phyloP scores from a whole-genome alignment of 2,888 invertebrate genomes.

The Theretra japonica region DNA sequence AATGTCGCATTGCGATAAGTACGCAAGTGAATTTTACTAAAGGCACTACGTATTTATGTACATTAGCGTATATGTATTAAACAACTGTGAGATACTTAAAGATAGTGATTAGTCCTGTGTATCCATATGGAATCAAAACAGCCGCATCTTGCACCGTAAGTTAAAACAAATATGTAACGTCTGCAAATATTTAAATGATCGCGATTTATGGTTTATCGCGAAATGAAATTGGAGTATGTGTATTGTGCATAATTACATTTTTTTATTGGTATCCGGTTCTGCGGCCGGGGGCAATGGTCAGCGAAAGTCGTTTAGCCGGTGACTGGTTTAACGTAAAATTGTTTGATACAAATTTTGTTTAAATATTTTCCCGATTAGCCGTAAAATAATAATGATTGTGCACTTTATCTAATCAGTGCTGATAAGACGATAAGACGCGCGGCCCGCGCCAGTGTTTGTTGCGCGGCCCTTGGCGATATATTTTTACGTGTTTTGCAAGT shows the following conservation, averaged over 20 bases:
- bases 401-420: slow-evolving; percentile 70
- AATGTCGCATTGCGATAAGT: slow-evolving; percentile 19
- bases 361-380: slow-evolving; percentile 69
- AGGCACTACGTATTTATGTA: not conserved
- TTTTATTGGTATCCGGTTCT: slow-evolving; percentile 28
- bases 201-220: slow-evolving; percentile 24
- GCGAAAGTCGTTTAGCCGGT: slow-evolving; percentile 45
- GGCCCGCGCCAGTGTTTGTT: slow-evolving; percentile 60
- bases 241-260: slow-evolving; percentile 22
- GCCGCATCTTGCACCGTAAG: not conserved
- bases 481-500: slow-evolving; percentile 21
- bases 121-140: not conserved
- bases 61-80: not conserved
- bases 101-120: not conserved
- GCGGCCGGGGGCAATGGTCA: slow-evolving; percentile 29
- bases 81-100: not conserved
- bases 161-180: not conserved
- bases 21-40: not conserved
- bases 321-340: slow-evolving; percentile 41
- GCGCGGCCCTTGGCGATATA: slow-evolving; percentile 53
- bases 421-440: slow-evolving; percentile 69
- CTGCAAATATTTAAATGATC: not conserved
- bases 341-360: slow-evolving; percentile 50
- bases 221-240: slow-evolving; percentile 25
- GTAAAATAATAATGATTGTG: slow-evolving; percentile 72